Evolutionary conservation across 2,888 invertebrate species (phyloP).

Genomic region (Mycalesis mineus): DNA sequence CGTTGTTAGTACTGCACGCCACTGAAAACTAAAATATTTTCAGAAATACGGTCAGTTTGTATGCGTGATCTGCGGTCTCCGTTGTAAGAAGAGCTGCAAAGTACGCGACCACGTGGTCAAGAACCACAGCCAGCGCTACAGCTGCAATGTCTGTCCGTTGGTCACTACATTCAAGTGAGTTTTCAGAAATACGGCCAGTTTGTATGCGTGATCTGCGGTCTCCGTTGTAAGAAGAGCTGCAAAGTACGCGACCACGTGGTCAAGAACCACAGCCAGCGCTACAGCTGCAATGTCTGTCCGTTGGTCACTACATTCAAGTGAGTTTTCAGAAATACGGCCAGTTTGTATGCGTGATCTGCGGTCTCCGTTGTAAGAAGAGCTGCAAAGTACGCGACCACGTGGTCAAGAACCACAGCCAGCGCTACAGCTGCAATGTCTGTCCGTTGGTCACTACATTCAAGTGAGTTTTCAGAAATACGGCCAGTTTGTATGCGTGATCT

Average conservation of each 20-base stretch:
- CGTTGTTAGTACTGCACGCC: no score
- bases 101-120: neutral
- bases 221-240: neutral
- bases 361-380: neutral
- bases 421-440: neutral
- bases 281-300: neutral
- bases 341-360: neutral
- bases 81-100: neutral
- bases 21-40: no score
- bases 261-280: neutral
- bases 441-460: neutral
- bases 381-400: neutral
- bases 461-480: neutral
- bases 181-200: neutral
- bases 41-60: neutral
- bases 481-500: neutral
- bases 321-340: neutral
- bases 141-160: neutral
- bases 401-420: neutral
- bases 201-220: neutral
- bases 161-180: neutral
- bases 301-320: neutral
- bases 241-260: neutral
- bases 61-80: neutral
- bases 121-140: neutral